Evolutionary conservation across 2,113 vertebrate genomes (phyloP).

Genomic region (Capreolus pygargus): DNA sequence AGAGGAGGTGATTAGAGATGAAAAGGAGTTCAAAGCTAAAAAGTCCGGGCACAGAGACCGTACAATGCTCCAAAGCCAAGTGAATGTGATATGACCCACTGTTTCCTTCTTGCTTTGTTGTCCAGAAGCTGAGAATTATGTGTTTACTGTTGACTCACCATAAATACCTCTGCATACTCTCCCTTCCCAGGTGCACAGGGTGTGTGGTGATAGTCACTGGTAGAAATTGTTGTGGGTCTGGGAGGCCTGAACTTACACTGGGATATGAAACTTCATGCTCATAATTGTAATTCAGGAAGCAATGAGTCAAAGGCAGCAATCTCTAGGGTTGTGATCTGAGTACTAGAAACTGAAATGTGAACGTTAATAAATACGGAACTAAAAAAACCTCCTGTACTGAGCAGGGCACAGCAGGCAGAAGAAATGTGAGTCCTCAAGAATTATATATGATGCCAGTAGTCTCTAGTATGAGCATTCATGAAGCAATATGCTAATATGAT

Average conservation of each 20-base stretch:
- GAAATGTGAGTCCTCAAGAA: neutral
- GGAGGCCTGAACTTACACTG: neutral
- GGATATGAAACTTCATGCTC: neutral
- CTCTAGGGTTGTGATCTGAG: neutral
- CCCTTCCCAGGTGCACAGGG: neutral
- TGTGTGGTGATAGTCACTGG: neutral
- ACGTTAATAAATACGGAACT: neutral
- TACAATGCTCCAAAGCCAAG: neutral
- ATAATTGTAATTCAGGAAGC: neutral
- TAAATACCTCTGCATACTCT: neutral
- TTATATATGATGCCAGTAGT: neutral
- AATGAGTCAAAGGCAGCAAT: neutral
- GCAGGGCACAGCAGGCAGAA: neutral
- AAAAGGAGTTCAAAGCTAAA: neutral
- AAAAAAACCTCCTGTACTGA: neutral
- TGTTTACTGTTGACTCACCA: neutral
- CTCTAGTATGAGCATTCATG: neutral
- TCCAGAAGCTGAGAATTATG: neutral
- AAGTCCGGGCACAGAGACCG: neutral
- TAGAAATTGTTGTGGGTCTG: neutral
- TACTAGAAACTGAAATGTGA: neutral
- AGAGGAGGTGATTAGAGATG: neutral
- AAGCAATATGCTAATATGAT: neutral
- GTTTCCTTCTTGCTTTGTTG: neutral
- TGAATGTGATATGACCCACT: neutral